A percentile compares a stretch with the other conserved stretches of the same genome.
Conservation (phyloP, 2,888 invertebrate species). For the Drosophila koepferae region DNA sequence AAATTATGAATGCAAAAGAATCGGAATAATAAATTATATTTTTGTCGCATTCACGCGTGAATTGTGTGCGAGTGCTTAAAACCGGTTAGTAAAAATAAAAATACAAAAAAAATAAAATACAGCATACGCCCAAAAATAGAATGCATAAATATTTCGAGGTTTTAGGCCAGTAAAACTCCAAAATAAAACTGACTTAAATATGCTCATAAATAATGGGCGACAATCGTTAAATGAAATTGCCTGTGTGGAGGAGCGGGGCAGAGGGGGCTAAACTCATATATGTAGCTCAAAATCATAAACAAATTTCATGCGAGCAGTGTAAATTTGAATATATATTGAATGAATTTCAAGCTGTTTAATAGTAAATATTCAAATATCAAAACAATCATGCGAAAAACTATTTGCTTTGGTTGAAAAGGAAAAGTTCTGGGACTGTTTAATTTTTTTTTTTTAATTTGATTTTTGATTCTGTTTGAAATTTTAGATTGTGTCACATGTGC, state of each 20-base stretch:
- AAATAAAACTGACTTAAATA: slow-evolving; percentile 43
- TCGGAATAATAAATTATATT: slow-evolving; percentile 51
- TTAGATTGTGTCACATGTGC: slow-evolving; percentile 1
- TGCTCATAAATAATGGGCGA: slow-evolving; percentile 56
- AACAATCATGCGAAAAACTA: slow-evolving; percentile 13
- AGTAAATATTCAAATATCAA: background rate
- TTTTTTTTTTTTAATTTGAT: background rate
- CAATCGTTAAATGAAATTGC: slow-evolving; percentile 34
- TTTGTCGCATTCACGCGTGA: slow-evolving; percentile 26
- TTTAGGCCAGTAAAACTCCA: slow-evolving; percentile 30
- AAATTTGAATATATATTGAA: slow-evolving; percentile 18
- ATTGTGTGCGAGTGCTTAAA: slow-evolving; percentile 22
- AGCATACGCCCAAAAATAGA: slow-evolving; percentile 24
- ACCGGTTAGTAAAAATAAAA: slow-evolving; percentile 25
- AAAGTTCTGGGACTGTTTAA: background rate
- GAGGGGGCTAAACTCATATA: background rate
- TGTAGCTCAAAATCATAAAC: slow-evolving; percentile 5
- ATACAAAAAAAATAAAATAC: background rate
- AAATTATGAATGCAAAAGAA: slow-evolving; percentile 45
- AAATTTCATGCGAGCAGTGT: slow-evolving; percentile 30
- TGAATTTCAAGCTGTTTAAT: slow-evolving; percentile 4
- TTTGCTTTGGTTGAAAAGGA: background rate
- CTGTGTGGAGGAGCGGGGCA: background rate
- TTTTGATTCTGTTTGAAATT: background rate
- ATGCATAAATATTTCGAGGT: slow-evolving; percentile 54